Percentiles rank a stretch among this genome's conserved stretches.
Evolutionary conservation across 1,140 invertebrate genomes (phyloP).

Genomic region (Marisa cornuarietis): DNA sequence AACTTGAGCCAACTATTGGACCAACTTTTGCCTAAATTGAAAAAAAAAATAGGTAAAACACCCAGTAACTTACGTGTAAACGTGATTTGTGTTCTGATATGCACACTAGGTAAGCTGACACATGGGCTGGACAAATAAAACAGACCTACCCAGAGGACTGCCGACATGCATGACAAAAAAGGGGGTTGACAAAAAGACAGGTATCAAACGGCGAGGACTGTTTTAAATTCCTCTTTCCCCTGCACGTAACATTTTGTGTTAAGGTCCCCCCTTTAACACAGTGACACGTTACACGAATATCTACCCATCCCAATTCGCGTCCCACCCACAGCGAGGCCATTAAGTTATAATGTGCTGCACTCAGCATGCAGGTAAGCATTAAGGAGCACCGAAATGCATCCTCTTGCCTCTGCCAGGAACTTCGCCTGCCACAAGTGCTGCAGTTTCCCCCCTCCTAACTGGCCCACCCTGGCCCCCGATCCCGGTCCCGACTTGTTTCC

Average conservation of each 20-base stretch:
- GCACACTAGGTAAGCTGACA: background rate
- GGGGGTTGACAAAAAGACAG: constrained; percentile 4
- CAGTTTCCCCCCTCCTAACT: constrained; percentile 45
- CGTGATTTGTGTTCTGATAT: background rate
- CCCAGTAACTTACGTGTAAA: constrained; percentile 4
- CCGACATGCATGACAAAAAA: background rate
- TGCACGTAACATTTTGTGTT: constrained; percentile 4
- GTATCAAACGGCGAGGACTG: constrained; percentile 11
- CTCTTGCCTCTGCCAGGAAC: constrained; percentile 14
- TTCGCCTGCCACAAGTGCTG: constrained; percentile 33
- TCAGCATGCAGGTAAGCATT: constrained; percentile 2
- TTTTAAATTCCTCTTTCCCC: constrained; percentile 8
- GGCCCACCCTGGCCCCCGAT: constrained; percentile 48
- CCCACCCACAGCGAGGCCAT: constrained; percentile 20
- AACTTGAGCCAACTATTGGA: background rate
- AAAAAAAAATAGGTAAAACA: background rate
- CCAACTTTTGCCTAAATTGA: background rate
- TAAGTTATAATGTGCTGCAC: background rate
- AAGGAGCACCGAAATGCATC: background rate
- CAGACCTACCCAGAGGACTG: no score
- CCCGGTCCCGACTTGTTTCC: constrained; percentile 27
- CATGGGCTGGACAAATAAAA: no score
- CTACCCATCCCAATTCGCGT: constrained; percentile 24
- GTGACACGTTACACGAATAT: constrained; percentile 20
- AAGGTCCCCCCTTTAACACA: background rate